Base-by-base conservation (phyloP, 2,888 invertebrate species). In the Habrosyne pyritoides region DNA sequence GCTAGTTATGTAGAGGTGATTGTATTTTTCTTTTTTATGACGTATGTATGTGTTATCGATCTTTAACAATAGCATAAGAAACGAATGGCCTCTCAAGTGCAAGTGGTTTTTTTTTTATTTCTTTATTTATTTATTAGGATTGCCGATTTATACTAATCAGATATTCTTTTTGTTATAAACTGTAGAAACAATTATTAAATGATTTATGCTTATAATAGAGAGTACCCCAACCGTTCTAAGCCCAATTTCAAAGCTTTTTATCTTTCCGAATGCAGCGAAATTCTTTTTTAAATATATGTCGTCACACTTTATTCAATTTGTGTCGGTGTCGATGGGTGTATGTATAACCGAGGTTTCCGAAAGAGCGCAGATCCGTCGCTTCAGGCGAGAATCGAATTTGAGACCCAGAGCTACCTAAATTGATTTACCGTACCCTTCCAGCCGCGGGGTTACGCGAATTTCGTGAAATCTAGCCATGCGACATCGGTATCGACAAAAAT, bases 351-450 rank as follows among this genome's bases (percentile, higher is more conserved):
- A 75, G 77, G 77, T 81, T 82, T 78, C 83, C 82, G 77, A 75
- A 76, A 73, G 75, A 73, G 78, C 74, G 73, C 73, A 79, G 78
- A 84, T 85, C 79, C 78, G 71, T 75, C 83, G 84, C 83, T 79
- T 71, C 64, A 71, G 73, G 77, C 79, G 83, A 81, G 90, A 89
- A 90, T 91, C 91, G 83, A 90, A 88, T 91, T 90, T 89, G 76
- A 78, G 83, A 83, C 84, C 86, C 82, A 77, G 81, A 83, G 81
- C 83, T 70, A 78, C 77, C 76, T 73, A 89, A 91, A 89, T 91
- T 90, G 91, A 90, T 90, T 91, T 90, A 89, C 80, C 73, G 74
- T 74, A 81, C 83, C 83, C 83, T 78, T 75, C 69, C 69, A 66
- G 66, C 69, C 67, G 63, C 69, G 73, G 72, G 79, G 81, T 78